Base-by-base conservation (phyloP, 2,888 invertebrate species). In the Hemithea aestivaria region DNA sequence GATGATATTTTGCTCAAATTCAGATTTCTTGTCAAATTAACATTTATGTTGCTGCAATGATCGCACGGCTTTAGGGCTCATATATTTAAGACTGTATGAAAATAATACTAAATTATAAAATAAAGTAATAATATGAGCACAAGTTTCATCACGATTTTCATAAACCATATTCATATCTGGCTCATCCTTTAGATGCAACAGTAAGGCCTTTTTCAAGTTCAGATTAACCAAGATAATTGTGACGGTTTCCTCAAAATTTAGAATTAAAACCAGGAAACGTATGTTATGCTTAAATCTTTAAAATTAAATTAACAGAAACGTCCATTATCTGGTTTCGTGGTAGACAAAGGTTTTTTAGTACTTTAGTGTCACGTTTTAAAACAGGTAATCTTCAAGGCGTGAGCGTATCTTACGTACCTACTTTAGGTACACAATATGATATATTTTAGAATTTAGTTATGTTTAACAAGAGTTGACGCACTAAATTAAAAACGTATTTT, bases 291-390 rank as follows among this genome's bases (percentile, higher is more conserved):
- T 4, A 1, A 21, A 35, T 25, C 8, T 9, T 20, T 21, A 22
- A 34, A 26, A 16, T 16, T 16, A 7, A 31, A 22, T 16, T 21
- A 16, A 9, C 6, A 25, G 10, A 32, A 25, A 10, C 9, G 7
- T 5, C 9, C 8, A 20, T 35, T 36, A 36, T 36, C 27, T 27
- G 16, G 16, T 42, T 35, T 34, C 21, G 27, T 30, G 23, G 23
- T 7, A 7, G 22, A 35, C 24, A 16, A 23, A 28, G 21, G 7
- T 25, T 21, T 33, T 26, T 38, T 25, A 12, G 9, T 21, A 28
- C 23, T 35, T 35, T 30, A 27, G 10, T 36, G 39, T 41, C 39
- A 42, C 39, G 41, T 42, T 32, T n/a, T 35, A n/a, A 8, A 6
- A 22, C 6, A 10, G 16, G 22, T 35, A 26, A 30, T 40, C 10